A percentile compares a stretch with the other conserved stretches of the same genome.
These are phyloP conservation scores for Ennomos quercinarius DNA, from an alignment of 2,888 invertebrate genomes.

Conservation along the genomic window DNA sequence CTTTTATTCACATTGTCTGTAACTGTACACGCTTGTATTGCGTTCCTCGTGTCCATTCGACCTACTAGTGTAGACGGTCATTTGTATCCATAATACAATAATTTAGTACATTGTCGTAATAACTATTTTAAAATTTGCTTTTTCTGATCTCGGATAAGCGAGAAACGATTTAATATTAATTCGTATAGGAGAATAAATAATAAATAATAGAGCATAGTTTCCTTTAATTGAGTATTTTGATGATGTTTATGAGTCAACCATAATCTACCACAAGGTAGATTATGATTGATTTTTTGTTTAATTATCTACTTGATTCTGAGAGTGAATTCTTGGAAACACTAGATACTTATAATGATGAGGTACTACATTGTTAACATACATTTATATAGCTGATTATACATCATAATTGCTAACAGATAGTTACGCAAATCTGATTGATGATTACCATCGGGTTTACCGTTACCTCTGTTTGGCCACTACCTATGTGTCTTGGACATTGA, in stretches of 20 bases:
- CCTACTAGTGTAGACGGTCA: conserved; percentile 24
- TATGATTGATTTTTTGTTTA: too few relatives aligned
- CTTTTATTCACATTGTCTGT: conserved; percentile 47
- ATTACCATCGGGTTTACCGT: conserved; percentile 79
- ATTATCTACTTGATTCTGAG: too few relatives aligned
- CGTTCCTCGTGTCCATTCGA: conserved; percentile 65
- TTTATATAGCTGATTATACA: conserved; percentile 19
- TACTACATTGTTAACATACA: conserved; percentile 3
- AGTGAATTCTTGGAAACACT: too few relatives aligned
- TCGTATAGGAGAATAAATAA: too few relatives aligned
- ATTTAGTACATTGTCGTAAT: conserved; percentile 8
- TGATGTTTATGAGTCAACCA: too few relatives aligned
- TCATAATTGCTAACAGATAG: conserved; percentile 79
- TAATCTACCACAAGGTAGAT: too few relatives aligned
- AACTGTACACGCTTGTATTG: conserved; percentile 57
- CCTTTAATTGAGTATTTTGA: too few relatives aligned
- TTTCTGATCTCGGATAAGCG: too few relatives aligned
- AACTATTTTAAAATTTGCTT: neutral
- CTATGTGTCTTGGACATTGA: conserved; percentile 65
- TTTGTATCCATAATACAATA: conserved; percentile 10
- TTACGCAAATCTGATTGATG: conserved; percentile 84
- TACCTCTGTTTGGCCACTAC: conserved; percentile 81
- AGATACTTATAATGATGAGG: conserved; percentile 8
- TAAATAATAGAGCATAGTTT: too few relatives aligned
- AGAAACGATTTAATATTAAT: too few relatives aligned